Evolutionary conservation across 2,797 vertebrate genomes (phyloP).

Genomic region (Manis javanica): DNA sequence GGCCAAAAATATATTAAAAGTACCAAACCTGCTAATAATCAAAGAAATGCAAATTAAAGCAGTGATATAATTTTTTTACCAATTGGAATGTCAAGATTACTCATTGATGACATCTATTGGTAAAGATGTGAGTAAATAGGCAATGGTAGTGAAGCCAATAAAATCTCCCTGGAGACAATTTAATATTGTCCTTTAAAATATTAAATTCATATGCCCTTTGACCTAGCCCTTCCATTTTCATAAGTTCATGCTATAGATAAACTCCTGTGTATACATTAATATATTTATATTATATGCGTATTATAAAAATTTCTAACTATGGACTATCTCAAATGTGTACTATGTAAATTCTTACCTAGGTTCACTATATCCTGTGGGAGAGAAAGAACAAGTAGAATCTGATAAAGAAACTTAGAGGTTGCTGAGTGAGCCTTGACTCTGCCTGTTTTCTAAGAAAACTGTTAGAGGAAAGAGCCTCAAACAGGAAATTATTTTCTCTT

Average conservation of each 20-base stretch:
- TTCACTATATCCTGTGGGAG: background rate
- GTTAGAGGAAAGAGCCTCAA: background rate
- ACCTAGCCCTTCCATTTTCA: background rate
- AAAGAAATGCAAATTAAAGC: background rate
- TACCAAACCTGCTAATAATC: background rate
- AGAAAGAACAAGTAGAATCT: constrained; percentile 8
- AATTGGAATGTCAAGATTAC: background rate
- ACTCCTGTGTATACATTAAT: background rate
- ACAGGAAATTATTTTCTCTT: constrained; percentile 15
- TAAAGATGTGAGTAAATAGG: background rate
- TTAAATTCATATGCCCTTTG: background rate
- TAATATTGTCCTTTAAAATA: background rate
- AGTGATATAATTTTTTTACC: background rate
- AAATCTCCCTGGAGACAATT: background rate
- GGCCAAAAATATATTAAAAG: background rate
- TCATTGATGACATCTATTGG: background rate
- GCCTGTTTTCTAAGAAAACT: background rate
- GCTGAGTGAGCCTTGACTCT: background rate
- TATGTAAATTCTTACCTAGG: background rate
- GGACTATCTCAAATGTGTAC: background rate
- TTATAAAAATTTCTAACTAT: background rate
- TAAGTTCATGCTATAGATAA: background rate
- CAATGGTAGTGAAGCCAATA: background rate
- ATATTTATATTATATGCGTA: background rate
- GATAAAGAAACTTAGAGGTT: background rate